Conservation (phyloP, 2,888 invertebrate genomes). For the Podabrus alpinus region DNA sequence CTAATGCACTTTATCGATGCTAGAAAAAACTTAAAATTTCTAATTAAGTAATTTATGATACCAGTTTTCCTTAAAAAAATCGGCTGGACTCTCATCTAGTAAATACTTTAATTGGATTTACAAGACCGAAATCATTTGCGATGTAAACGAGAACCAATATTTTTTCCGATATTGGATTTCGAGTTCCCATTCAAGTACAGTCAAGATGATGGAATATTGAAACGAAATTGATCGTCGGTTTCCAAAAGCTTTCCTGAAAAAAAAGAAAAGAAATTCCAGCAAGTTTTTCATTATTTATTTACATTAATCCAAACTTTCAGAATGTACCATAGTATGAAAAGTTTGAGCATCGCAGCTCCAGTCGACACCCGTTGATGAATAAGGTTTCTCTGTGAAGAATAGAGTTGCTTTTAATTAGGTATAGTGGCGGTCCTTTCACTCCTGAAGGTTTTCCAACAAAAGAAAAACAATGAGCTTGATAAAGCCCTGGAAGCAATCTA, state of each 20-base stretch:
- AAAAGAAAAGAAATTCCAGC: neutral
- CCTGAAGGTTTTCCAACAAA: neutral
- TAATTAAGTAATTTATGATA: neutral
- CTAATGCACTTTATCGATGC: neutral
- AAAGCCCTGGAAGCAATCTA: neutral
- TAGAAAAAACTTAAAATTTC: neutral
- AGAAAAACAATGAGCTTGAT: neutral
- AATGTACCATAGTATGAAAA: neutral
- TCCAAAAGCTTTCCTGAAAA: too few species aligned
- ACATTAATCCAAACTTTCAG: neutral
- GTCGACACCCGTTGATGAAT: neutral
- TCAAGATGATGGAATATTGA: neutral
- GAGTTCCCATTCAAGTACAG: neutral
- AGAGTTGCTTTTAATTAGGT: neutral
- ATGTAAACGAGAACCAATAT: too few species aligned
- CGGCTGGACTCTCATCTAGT: neutral
- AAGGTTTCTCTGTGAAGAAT: neutral
- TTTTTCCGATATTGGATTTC: neutral
- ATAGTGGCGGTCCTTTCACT: neutral
- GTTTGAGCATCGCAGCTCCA: neutral
- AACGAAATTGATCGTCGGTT: too few species aligned
- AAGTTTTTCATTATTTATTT: neutral
- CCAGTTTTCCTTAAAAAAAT: neutral
- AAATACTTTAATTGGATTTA: neutral
- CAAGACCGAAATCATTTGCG: neutral